Evolutionary conservation across 2,797 vertebrate genomes (phyloP), one percentile per base, ranked within the genome.

Genomic region (Hapalemur alaotrensis): DNA sequence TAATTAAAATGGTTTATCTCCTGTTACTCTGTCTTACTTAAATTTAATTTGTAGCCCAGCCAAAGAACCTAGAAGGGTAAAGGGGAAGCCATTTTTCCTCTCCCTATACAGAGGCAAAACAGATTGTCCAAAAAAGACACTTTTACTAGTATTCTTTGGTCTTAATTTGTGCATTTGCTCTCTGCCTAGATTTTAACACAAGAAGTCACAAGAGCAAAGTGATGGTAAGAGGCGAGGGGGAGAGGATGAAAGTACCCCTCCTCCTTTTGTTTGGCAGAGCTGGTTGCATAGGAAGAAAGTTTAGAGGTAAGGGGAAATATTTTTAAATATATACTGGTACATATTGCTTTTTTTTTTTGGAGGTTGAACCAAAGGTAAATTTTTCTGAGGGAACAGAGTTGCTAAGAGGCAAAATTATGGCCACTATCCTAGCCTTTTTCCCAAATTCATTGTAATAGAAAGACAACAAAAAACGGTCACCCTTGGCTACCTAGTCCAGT

Each of bases 141-240:
- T 92, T 93, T 46, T 75, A 13, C 43, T 90, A 48, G 11, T 50
- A 1, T 76, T 96, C 23, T 93, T 86, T 93, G 32, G 46, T 86
- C 28, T 91, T 89, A 50, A 82, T 52, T 50, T 73, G 14, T 6
- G 91, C 79, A 76, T 25, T 38, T 73, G 14, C 61, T 89, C 96
- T 96, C 59, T 32, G 13, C 41, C 32, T 20, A 14, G 30, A 65
- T 70, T 95, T 89, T 89, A 82, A 67, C 14, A 22, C 6, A 91
- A 25, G 67, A 92, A 95, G 92, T 82, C 57, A 17, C 7, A 86
- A 52, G 22, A 76, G 1, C 65, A 67, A 72, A 61, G n/a, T 61
- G 9, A 57, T 30, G 73, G 17, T 35, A 22, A 14, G 11, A 12
- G 54, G 8, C 20, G 5, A 38, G 11, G 13, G 4, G 30, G 41